These are phyloP conservation scores for Exephanes ischioxanthus DNA, from an alignment of 2,888 invertebrate genomes.

Conservation along the genomic window DNA sequence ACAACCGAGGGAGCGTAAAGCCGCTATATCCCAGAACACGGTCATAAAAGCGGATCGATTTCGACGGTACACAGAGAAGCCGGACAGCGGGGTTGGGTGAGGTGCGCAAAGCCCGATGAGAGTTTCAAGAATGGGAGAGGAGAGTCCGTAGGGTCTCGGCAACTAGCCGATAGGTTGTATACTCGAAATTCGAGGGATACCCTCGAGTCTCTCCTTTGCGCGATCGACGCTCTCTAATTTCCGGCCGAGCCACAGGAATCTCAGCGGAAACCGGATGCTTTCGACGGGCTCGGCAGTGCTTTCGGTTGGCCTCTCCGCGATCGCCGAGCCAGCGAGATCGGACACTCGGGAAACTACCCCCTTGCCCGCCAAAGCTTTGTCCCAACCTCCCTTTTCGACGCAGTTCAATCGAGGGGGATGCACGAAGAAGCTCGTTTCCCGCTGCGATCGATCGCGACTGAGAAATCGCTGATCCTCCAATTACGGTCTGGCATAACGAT, in stretches of 20 bases:
- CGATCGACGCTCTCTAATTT: conserved; percentile 46
- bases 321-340: background rate
- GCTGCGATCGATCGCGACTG: conserved; percentile 18
- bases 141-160: conserved; percentile 20
- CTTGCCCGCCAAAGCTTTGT: background rate
- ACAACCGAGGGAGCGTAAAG: conserved; percentile 21
- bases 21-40: conserved; percentile 21
- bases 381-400: background rate
- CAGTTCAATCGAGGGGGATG: conserved; percentile 11
- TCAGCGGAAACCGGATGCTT: conserved; percentile 23
- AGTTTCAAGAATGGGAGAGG: conserved; percentile 15
- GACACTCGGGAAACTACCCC: background rate
- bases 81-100: background rate
- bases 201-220: conserved; percentile 23
- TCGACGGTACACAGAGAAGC: background rate
- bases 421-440: conserved; percentile 4
- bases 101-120: conserved; percentile 2
- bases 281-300: background rate
- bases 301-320: background rate
- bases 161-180: conserved; percentile 6
- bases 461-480: conserved; percentile 15
- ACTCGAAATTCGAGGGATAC: conserved; percentile 33
- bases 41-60: conserved; percentile 21
- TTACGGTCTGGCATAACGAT: background rate
- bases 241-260: conserved; percentile 52